These are phyloP conservation scores for Mareca penelope DNA, from an alignment of 2,797 vertebrate genomes.

Conservation along the genomic window DNA sequence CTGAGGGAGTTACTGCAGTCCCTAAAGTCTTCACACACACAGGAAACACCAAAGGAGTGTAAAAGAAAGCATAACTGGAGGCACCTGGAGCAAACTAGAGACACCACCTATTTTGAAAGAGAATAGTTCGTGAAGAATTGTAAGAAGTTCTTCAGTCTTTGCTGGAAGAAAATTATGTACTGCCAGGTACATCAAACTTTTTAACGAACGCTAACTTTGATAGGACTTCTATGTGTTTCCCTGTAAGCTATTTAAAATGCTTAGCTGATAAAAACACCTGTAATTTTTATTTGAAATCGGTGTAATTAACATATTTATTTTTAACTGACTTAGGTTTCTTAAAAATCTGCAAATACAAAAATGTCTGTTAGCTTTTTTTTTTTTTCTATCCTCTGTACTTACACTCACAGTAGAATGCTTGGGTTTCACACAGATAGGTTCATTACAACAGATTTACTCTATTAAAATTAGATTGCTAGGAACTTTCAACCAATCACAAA, in stretches of 20 bases:
- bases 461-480: neutral
- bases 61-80: neutral
- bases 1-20: neutral
- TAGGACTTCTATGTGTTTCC: neutral
- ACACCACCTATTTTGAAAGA: neutral
- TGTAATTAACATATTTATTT: neutral
- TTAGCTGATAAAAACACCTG: neutral
- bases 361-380: neutral
- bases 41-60: neutral
- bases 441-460: neutral
- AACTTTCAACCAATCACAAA: slow-evolving; percentile 8
- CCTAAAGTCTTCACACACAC: neutral
- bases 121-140: neutral
- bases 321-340: neutral
- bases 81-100: neutral
- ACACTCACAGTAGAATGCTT: neutral
- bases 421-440: neutral
- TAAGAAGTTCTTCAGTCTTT: neutral
- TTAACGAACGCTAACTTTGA: neutral
- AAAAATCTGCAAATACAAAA: neutral
- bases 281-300: neutral
- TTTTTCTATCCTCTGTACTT: neutral
- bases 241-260: neutral
- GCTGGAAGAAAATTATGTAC: neutral
- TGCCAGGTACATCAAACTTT: neutral